A percentile compares a stretch with the other conserved stretches of the same genome.
phyloP scores from a whole-genome alignment of 30 jellyfish, hydroid and myxozoan genomes.

The Rhopilema esculentum region DNA sequence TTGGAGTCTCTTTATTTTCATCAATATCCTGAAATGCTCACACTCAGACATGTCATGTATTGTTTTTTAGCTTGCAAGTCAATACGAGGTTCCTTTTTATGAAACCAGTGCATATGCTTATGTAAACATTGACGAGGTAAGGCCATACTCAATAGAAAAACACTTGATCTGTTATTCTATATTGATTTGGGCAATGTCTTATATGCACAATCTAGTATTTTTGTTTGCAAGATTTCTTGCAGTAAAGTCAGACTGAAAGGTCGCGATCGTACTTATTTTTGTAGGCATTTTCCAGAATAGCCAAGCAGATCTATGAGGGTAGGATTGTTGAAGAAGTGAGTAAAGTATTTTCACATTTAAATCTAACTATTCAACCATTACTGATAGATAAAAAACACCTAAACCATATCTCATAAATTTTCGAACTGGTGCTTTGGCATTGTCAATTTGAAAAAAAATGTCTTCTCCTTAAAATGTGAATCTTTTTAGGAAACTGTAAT shows the following conservation, averaged over 20 bases:
- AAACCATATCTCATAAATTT: too few relatives aligned
- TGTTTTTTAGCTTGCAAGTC: slow-evolving; percentile 81
- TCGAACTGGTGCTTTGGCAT: too few relatives aligned
- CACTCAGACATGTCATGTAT: too few relatives aligned
- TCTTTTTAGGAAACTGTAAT: too few relatives aligned
- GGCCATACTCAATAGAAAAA: neutral
- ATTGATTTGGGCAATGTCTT: too few relatives aligned
- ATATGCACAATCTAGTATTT: too few relatives aligned
- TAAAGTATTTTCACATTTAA: neutral
- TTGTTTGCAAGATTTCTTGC: slow-evolving; percentile 16
- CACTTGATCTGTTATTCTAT: neutral
- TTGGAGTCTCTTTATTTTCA: too few relatives aligned
- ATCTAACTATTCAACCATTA: too few relatives aligned
- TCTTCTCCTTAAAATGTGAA: too few relatives aligned
- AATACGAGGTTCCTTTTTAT: slow-evolving; percentile 90
- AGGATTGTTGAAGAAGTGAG: slow-evolving; percentile 82
- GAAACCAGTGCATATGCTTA: slow-evolving; percentile 96
- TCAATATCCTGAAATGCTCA: too few relatives aligned
- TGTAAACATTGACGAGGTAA: slow-evolving; percentile 93
- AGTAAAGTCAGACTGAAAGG: neutral
- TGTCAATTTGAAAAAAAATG: too few relatives aligned
- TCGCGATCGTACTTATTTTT: neutral
- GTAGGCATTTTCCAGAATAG: slow-evolving; percentile 80
- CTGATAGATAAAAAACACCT: too few relatives aligned
- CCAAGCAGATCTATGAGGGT: slow-evolving; percentile 74